A percentile compares a stretch with the other conserved stretches of the same genome.
These are phyloP conservation scores for Nephrotoma appendiculata DNA, from an alignment of 2,888 invertebrate genomes.

Conservation along the genomic window DNA sequence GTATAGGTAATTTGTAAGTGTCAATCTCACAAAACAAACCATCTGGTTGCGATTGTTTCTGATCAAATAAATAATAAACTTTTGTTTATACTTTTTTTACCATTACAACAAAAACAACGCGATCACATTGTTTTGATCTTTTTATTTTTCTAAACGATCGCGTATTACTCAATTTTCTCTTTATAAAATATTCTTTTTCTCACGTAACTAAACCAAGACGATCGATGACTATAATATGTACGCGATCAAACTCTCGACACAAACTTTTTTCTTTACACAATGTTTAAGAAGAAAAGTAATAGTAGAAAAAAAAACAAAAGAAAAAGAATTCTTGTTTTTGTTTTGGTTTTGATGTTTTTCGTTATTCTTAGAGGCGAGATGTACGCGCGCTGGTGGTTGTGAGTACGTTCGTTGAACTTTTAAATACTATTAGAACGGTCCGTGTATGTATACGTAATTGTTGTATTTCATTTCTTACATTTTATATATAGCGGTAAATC, in stretches of 20 bases:
- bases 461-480: not conserved
- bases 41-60: not conserved
- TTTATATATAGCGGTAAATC: slow-evolving; percentile 1
- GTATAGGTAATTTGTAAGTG: too few relatives aligned
- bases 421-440: not conserved
- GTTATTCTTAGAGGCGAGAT: not conserved
- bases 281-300: not conserved
- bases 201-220: not conserved
- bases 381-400: not conserved
- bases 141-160: not conserved
- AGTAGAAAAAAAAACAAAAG: not conserved
- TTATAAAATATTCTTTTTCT: not conserved
- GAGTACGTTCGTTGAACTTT: slow-evolving; percentile 21
- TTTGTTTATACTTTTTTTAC: not conserved
- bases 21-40: too few relatives aligned
- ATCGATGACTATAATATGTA: not conserved
- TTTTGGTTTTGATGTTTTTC: not conserved
- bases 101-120: not conserved
- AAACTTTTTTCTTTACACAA: not conserved
- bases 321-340: not conserved
- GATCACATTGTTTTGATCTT: not conserved
- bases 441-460: not conserved
- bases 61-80: not conserved
- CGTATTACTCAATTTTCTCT: not conserved
- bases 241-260: not conserved